Evolutionary conservation across 2,113 vertebrate species (phyloP).

Genomic region (Sceloporus tristichus): DNA sequence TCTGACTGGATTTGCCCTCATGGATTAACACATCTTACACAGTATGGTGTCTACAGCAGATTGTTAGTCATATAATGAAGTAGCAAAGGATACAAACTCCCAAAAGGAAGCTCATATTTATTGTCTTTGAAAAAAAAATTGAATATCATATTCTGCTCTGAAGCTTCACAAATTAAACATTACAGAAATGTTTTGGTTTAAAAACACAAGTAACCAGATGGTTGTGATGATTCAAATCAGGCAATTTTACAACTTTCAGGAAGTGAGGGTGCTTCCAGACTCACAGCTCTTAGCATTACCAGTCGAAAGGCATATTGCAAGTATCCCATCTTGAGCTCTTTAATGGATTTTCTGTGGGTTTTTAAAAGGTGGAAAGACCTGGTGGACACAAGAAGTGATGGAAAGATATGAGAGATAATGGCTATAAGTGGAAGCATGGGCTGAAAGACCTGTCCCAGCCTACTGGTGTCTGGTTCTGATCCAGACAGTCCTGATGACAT

Average conservation of each 20-base stretch:
- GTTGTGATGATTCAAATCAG: background rate
- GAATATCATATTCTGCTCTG: constrained; percentile 1
- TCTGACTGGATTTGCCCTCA: no score
- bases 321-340: background rate
- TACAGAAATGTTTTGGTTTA: background rate
- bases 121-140: background rate
- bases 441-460: no score
- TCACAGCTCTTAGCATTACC: background rate
- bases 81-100: background rate
- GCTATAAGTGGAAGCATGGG: no score
- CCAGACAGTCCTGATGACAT: no score
- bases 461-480: no score
- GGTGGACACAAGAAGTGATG: background rate
- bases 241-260: no score
- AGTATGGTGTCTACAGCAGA: background rate
- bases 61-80: background rate
- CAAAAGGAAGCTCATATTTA: background rate
- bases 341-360: background rate
- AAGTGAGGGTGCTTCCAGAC: no score
- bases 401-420: background rate
- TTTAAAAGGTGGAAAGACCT: background rate
- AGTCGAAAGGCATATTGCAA: background rate
- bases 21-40: background rate
- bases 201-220: background rate
- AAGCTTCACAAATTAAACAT: background rate